Percentiles rank a stretch among this genome's conserved stretches.
phyloP scores from a whole-genome alignment of 2,888 invertebrate species.

The Meteorus colon region DNA sequence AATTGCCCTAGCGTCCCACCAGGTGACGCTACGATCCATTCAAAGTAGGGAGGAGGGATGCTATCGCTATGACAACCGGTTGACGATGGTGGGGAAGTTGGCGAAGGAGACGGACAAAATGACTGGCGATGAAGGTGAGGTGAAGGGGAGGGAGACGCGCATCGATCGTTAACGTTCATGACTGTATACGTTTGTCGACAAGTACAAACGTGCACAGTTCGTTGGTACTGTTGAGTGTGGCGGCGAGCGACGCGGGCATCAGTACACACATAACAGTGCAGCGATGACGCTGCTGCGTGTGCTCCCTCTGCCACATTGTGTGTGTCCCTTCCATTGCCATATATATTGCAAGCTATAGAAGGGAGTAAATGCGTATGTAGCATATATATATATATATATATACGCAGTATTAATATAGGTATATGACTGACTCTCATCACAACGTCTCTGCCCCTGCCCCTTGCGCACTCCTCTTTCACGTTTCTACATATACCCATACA shows the following conservation, averaged over 20 bases:
- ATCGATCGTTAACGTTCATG: constrained; percentile 40
- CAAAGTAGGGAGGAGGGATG: constrained; percentile 65
- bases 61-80: constrained; percentile 67
- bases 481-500: constrained; percentile 13
- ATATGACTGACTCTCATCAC: constrained; percentile 36
- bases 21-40: constrained; percentile 41
- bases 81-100: constrained; percentile 54
- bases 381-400: not conserved
- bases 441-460: constrained; percentile 26
- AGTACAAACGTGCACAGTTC: constrained; percentile 7
- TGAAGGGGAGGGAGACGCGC: constrained; percentile 21
- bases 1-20: constrained; percentile 55
- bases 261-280: constrained; percentile 31
- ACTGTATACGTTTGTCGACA: constrained; percentile 18
- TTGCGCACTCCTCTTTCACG: constrained; percentile 51
- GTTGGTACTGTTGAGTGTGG: constrained; percentile 38
- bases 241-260: constrained; percentile 35
- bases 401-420: not conserved
- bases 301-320: constrained; percentile 24
- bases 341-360: constrained; percentile 16
- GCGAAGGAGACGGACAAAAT: constrained; percentile 12
- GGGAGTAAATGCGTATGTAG: constrained; percentile 35
- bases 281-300: constrained; percentile 36
- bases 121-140: constrained; percentile 26
- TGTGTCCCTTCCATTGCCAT: constrained; percentile 36